Evolutionary conservation across 2,888 invertebrate genomes (phyloP), one percentile per base, ranked within the genome.

Genomic region (Acronicta aceris): DNA sequence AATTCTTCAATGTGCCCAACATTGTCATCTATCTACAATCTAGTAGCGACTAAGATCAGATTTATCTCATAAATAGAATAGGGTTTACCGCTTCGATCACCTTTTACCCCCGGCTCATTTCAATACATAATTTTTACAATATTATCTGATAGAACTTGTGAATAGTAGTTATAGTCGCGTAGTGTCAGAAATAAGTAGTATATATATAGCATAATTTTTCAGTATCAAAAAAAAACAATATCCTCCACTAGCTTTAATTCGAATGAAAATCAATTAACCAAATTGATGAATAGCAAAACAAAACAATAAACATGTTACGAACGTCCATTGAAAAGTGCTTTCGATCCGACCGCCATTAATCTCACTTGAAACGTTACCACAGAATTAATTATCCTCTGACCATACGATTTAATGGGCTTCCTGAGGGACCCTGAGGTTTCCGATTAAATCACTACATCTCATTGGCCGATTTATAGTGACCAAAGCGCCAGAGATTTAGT

Each of bases 401-500:
- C 94, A 94, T 93, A 93, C 92, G 92, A 90, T 93, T 92, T 93
- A 94, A 94, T 94, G 93, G 92, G 91, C 91, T 91, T 93, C 94
- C 93, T 91, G 84, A 85, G 93, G 90, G 89, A 90, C 90, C 84
- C 88, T 86, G 90, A 90, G 94, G 92, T 90, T 91, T 87, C 92
- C 93, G 93, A 94, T 94, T 94, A 93, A 94, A 94, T 94, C 94
- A 94, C 92, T 91, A 93, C 90, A 91, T 91, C 93, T 93, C 93
- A 92, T 93, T 92, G 90, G 92, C 87, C 93, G 91, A 94, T 93
- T 93, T 93, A 94, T 93, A 91, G 91, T 89, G 89, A 86, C 90
- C 89, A 82, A 83, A 83, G 69, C 62, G 76, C 53, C 65, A 56
- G 40, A 69, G 82, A 88, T 81, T 80, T 82, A 77, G 56, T 66